phyloP scores from a whole-genome alignment of 2,888 invertebrate species.

The Tiphia femorata region DNA sequence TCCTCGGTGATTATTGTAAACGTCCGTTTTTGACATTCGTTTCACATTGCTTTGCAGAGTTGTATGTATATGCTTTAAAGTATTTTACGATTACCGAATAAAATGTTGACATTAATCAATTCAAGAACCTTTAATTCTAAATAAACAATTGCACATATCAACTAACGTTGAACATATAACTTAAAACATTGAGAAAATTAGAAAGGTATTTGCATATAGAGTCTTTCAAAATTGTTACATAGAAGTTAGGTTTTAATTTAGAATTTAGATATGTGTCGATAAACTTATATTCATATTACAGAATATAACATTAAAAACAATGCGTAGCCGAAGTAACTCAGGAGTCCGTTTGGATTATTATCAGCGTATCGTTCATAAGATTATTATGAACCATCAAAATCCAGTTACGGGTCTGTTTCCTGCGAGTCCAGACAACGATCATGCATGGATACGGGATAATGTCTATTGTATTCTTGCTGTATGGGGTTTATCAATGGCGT shows the following conservation, averaged over 20 bases:
- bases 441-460: constrained; percentile 99
- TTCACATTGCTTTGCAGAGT: constrained; percentile 34
- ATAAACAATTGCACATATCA: too few relatives aligned
- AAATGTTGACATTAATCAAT: too few relatives aligned
- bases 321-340: constrained; percentile 91
- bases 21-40: constrained; percentile 41
- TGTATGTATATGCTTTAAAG: not conserved
- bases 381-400: constrained; percentile 94
- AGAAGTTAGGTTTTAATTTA: too few relatives aligned
- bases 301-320: constrained; percentile 55
- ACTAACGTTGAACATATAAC: too few relatives aligned
- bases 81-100: constrained; percentile 3
- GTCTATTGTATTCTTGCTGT: constrained; percentile 96
- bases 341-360: constrained; percentile 96
- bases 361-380: constrained; percentile 92
- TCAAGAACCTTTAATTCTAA: too few relatives aligned
- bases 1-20: too few relatives aligned
- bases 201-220: too few relatives aligned
- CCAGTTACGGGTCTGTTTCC: constrained; percentile 98
- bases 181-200: too few relatives aligned
- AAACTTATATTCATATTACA: too few relatives aligned
- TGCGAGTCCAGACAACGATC: constrained; percentile 86
- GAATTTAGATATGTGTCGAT: too few relatives aligned
- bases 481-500: constrained; percentile 98
- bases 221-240: too few relatives aligned